Evolutionary conservation across 2,888 invertebrate genomes (phyloP), one percentile per base, ranked within the genome.

Genomic region (Pimpla rufipes): DNA sequence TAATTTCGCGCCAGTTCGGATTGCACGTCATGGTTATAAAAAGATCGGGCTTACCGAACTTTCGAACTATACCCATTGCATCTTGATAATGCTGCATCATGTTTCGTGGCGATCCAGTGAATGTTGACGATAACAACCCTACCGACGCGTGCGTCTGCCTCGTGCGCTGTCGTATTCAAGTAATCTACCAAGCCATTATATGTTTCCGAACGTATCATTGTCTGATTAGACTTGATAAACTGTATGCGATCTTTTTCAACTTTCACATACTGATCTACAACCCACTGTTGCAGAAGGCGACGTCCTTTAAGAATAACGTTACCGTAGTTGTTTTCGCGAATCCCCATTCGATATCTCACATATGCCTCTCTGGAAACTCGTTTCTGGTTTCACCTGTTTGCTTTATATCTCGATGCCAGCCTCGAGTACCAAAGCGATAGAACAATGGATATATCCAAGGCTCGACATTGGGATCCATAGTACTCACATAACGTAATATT

Each of bases 361-460:
- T 82, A 84, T 10, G 80, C 78, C 42, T 70, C 55, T 66, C 81
- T 66, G 35, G 76, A 52, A 18, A 76, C 70, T 40, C 81, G 62
- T 62, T 66, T 81, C 42, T 29, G 21, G 23, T 37, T 18, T 76
- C 23, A 57, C 57, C 47, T 29, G 78, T 64, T 50, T 35, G 47
- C 64, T 47, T 59, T 16, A 79, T 16, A 23, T 50, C 45, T 8
- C 21, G 42, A 70, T 74, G 67, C 74, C 78, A 82, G 16, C 86
- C 85, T 67, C 66, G 74, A 47, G 85, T 83, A 23, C 86, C 86
- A 75, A 79, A 57, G 8, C 86, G 86, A 73, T 86, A 85, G 80
- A 85, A 86, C 55, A 87, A 67, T 45, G 86, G 85, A 79, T 87
- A 86, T 29, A 85, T 81, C 85, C 82, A 87, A 29, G 85, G 87